Evolutionary conservation across 2,888 invertebrate species (phyloP).

Genomic region (Aricia artaxerxes): DNA sequence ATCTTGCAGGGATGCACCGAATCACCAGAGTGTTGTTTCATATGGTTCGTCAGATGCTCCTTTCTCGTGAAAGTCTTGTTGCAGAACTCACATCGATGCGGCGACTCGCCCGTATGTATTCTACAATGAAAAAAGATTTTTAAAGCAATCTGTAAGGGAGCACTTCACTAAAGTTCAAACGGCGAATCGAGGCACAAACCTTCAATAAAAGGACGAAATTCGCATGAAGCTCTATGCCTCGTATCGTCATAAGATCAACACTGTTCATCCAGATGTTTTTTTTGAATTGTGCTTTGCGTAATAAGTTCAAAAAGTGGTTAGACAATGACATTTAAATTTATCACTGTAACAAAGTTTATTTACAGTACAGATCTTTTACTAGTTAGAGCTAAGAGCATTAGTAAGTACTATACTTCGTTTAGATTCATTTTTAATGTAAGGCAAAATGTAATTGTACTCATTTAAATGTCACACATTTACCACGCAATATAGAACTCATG

Average conservation of each 20-base stretch:
- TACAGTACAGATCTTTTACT: too few species aligned
- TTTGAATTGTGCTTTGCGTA: too few species aligned
- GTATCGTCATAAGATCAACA: neutral
- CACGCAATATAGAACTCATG: too few species aligned
- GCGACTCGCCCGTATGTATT: conserved; percentile 85
- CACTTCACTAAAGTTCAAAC: neutral
- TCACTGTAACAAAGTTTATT: too few species aligned
- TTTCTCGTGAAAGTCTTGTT: conserved; percentile 87
- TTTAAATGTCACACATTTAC: too few species aligned
- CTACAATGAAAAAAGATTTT: conserved; percentile 45
- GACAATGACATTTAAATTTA: too few species aligned
- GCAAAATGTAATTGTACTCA: too few species aligned
- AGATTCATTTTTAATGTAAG: too few species aligned
- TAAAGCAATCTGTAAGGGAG: neutral
- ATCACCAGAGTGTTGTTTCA: conserved; percentile 86
- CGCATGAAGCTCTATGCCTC: neutral
- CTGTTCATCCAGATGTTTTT: too few species aligned
- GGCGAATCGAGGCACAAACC: neutral
- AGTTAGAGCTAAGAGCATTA: too few species aligned
- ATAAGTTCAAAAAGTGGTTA: too few species aligned
- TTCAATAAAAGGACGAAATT: neutral
- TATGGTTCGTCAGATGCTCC: conserved; percentile 84
- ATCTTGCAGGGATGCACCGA: conserved; percentile 86
- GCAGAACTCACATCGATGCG: conserved; percentile 86
- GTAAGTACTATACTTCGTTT: too few species aligned